phyloP scores from a whole-genome alignment of 2,888 invertebrate genomes.

The Drosophila recens region DNA sequence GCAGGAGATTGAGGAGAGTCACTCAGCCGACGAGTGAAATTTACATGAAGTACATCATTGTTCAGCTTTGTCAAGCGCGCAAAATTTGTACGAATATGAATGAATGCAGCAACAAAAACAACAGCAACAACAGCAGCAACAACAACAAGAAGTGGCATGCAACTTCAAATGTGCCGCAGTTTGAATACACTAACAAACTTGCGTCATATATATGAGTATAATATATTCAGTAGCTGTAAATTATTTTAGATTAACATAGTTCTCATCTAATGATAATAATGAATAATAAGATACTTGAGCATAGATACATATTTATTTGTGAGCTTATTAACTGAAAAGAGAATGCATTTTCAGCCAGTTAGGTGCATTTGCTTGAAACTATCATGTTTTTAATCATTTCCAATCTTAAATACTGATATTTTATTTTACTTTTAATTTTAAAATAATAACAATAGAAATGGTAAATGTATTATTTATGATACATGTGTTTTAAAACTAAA shows the following conservation, averaged over 20 bases:
- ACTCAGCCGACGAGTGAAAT: slow-evolving; percentile 76
- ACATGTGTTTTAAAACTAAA: neutral
- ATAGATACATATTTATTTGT: slow-evolving; percentile 2
- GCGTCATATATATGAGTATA: neutral
- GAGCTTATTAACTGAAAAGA: neutral
- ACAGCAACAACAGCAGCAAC: slow-evolving; percentile 25
- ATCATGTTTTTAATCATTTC: neutral
- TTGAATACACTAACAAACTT: slow-evolving; percentile 45
- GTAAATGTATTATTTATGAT: no score
- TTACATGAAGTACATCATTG: slow-evolving; percentile 82
- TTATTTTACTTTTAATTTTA: neutral
- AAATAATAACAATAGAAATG: neutral
- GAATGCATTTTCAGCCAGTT: slow-evolving; percentile 7
- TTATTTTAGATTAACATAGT: slow-evolving; percentile 8
- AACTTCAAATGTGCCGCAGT: slow-evolving; percentile 22
- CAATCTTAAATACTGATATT: no score
- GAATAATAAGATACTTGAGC: neutral
- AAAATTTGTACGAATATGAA: slow-evolving; percentile 82
- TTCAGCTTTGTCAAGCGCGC: slow-evolving; percentile 82
- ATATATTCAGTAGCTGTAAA: slow-evolving; percentile 20
- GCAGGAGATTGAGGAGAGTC: slow-evolving; percentile 27
- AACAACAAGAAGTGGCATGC: slow-evolving; percentile 11
- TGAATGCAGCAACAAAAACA: slow-evolving; percentile 63
- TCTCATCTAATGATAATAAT: neutral
- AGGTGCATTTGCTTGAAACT: neutral